phyloP scores from a whole-genome alignment of 2,797 vertebrate species.

The Anguilla marmorata region DNA sequence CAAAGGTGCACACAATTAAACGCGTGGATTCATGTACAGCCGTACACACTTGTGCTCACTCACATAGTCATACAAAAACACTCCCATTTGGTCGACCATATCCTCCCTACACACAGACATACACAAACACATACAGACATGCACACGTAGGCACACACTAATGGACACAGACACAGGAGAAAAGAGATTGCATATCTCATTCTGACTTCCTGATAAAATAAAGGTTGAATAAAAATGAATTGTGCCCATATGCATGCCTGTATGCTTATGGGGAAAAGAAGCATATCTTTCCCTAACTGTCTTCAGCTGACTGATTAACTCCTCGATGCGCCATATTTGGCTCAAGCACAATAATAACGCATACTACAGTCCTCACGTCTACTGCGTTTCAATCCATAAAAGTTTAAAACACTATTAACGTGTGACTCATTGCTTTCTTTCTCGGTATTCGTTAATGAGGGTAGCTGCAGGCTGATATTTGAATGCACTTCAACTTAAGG shows the following conservation, averaged over 20 bases:
- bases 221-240: background rate
- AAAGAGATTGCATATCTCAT: background rate
- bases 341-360: background rate
- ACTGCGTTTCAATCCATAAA: background rate
- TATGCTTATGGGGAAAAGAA: background rate
- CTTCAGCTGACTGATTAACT: background rate
- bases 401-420: background rate
- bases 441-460: background rate
- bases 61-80: background rate
- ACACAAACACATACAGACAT: background rate
- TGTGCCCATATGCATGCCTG: background rate
- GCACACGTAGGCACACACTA: background rate
- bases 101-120: background rate
- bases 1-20: background rate
- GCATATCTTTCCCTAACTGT: background rate
- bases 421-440: background rate
- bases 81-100: no score
- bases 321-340: background rate
- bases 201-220: background rate
- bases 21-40: background rate
- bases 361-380: background rate
- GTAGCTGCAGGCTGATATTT: background rate
- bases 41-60: background rate
- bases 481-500: conserved; percentile 3
- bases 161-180: background rate